Evolutionary conservation across 2,888 invertebrate species (phyloP), one percentile per base, ranked within the genome.

Genomic region (Orchesellides sinensis): DNA sequence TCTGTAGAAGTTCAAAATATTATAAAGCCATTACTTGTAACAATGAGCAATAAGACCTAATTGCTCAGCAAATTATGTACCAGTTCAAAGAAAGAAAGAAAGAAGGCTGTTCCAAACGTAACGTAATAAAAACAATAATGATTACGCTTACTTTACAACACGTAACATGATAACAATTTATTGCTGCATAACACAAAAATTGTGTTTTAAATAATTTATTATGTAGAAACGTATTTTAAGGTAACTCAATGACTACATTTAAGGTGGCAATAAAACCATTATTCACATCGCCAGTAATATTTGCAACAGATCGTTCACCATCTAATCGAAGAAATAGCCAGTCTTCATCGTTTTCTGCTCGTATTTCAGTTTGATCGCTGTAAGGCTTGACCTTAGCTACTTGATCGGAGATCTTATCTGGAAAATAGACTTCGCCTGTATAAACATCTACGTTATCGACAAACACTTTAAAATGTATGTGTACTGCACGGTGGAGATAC

Each of bases 401-500:
- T 61, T 70, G 47, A 40, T 85, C 85, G 3, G 82, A 61, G 21
- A 82, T 47, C 0, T 81, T 78, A n/a, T 85, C 79, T 0, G 79
- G 82, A 47, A 85, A 85, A 19, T 83, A 85, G 14, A 85, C 69
- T 45, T 85, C 83, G 14, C 85, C 85, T 4, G 83, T 80, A 49
- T 83, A 79, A 17, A 66, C 73, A 35, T 77, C 56, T 2, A 56
- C 78, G 14, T 25, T 63, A 2, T 78, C 68, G 14, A 65, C 14
- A 19, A 81, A 78, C 25, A 85, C 77, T 75, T 82, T 85, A 21
- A 83, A 83, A 54, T 85, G 85, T 25, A 82, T 78, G 49, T 85
- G 85, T n/a, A 85, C 29, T 0, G 85, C 69, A 2, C 85, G 75
- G 4, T 78, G 77, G 3, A 70, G 66, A 40, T 85, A 85, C 85